Conservation (phyloP, 2,113 vertebrate species). For the Tenebrosternarchus preto region DNA sequence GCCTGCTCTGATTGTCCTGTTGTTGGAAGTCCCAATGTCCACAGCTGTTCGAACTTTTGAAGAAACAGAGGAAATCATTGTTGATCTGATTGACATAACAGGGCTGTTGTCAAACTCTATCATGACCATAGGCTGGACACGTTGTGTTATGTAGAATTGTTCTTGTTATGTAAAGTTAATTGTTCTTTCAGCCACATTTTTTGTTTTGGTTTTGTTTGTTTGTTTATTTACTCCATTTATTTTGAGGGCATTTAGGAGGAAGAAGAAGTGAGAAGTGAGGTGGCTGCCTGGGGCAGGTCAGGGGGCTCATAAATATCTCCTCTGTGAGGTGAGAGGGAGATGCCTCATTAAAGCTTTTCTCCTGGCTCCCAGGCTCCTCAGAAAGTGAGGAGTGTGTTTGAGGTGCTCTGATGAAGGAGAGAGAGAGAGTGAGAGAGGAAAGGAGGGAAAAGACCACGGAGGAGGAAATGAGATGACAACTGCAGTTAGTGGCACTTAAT, state of each 20-base stretch:
- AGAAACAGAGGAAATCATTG: not conserved
- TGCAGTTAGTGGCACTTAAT: conserved; percentile 59
- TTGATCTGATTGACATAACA: not conserved
- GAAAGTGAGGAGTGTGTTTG: not conserved
- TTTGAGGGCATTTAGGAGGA: not conserved
- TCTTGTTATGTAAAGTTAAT: not conserved
- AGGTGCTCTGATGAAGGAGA: not conserved
- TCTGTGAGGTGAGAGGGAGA: not conserved
- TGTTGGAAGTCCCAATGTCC: not conserved
- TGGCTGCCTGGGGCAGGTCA: not conserved
- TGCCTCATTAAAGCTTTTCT: not conserved
- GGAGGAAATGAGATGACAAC: conserved; percentile 52
- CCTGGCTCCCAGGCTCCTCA: not conserved
- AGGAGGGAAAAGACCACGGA: not conserved
- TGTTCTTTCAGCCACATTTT: not conserved
- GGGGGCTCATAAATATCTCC: not conserved
- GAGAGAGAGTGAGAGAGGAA: not conserved
- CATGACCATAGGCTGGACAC: not conserved
- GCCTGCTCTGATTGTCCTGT: not conserved
- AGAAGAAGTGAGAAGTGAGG: not conserved
- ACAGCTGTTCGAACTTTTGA: not conserved
- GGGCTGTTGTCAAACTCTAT: not conserved
- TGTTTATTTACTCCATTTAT: not conserved
- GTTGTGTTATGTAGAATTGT: not conserved
- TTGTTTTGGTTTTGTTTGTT: not conserved